A percentile compares a stretch with the other conserved stretches of the same genome.
Conservation (phyloP, 2,113 vertebrate genomes). For the Leuciscus idus region DNA sequence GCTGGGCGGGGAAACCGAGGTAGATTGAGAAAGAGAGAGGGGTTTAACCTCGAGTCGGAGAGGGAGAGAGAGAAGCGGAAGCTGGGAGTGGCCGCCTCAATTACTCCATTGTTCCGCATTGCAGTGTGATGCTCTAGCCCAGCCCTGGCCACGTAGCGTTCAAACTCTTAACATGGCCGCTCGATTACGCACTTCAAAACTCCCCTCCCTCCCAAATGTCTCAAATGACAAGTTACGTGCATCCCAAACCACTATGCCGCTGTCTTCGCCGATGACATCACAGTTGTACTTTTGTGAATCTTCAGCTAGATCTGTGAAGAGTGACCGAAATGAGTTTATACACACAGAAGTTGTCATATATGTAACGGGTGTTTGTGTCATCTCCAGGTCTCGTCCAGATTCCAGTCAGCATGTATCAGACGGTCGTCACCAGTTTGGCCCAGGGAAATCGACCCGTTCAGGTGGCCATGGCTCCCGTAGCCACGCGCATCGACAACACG, state of each 20-base stretch:
- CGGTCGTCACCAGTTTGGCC: slow-evolving; percentile 95
- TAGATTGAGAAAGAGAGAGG: slow-evolving; percentile 64
- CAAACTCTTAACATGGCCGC: slow-evolving; percentile 50
- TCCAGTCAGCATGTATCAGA: slow-evolving; percentile 99
- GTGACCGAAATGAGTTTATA: background rate
- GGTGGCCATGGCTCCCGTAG: slow-evolving; percentile 95
- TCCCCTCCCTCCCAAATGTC: slow-evolving; percentile 39
- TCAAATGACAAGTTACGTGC: slow-evolving; percentile 31
- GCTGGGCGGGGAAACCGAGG: slow-evolving; percentile 34
- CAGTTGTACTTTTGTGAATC: background rate
- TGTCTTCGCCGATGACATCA: background rate
- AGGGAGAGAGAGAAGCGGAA: slow-evolving; percentile 46
- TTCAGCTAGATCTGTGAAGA: background rate
- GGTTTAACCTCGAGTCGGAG: background rate
- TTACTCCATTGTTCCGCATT: slow-evolving; percentile 79
- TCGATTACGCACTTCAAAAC: background rate
- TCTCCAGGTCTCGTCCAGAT: slow-evolving; percentile 93
- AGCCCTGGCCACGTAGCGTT: slow-evolving; percentile 22
- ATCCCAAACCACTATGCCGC: background rate
- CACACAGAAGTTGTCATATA: background rate
- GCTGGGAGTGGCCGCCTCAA: slow-evolving; percentile 72
- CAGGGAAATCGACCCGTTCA: slow-evolving; percentile 97
- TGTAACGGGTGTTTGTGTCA: slow-evolving; percentile 44
- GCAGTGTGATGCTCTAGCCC: slow-evolving; percentile 55
- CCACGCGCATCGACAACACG: slow-evolving; percentile 91